Evolutionary conservation across 2,797 vertebrate species (phyloP), one percentile per base, ranked within the genome.

Genomic region (Amazona ochrocephala): DNA sequence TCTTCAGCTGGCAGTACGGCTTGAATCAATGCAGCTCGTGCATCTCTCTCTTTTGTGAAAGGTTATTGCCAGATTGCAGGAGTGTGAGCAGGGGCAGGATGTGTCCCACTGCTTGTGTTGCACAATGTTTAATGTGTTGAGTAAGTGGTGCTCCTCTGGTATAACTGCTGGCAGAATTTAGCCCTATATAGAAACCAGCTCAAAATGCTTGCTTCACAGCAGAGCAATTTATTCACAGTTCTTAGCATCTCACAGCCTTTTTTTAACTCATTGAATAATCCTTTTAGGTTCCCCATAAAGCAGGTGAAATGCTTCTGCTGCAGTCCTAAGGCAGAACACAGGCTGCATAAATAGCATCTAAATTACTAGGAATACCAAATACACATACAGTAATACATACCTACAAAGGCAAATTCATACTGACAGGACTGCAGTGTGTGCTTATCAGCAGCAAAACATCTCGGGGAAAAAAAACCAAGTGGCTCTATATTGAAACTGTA

Each of bases 231-330:
- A 94, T 97, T 96, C 96, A 76, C 94, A 90, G 86, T 95, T 95
- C 96, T 94, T 93, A 96, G 96, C 89, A 94, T 96, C 90, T 87
- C 10, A 1, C 90, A 96, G 92, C 92, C 89, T 93, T 95, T 96
- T 94, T 95, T 95, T 71, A 94, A 96, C 93, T 95, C 95, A 41
- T 87, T 91, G 95, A 97, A 96, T 97, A 97, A 96, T 97, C 95
- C 96, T 96, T 97, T 97, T 97, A 95, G 95, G 95, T 94, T 93
- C 84, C 89, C 90, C 86, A 94, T 96, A 95, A 97, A 96, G 95
- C 95, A 96, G 93, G 94, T 96, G 93, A 97, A 97, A 96, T 92
- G 96, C 92, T 96, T 95, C 90, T 94, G 95, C 96, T 96, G 96
- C 94, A 97, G 95, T 96, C 96, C 95, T 91, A 95, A 96, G 95